Percentiles rank a stretch among this genome's conserved stretches.
phyloP scores from a whole-genome alignment of 2,797 vertebrate genomes.

The Etheostoma nigrum region DNA sequence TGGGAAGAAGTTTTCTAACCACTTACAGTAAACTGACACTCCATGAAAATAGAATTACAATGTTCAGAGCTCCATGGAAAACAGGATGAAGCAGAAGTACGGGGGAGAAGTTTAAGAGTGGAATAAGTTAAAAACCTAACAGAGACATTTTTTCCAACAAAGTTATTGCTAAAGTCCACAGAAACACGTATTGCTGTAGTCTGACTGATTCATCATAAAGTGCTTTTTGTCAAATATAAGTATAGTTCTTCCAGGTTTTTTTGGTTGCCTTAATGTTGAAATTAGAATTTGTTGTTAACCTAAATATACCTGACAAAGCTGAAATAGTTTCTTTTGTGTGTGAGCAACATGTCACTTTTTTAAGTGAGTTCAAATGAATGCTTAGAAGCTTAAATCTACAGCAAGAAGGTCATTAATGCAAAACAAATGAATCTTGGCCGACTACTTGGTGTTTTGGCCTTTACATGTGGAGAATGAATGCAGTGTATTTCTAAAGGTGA shows the following conservation, averaged over 20 bases:
- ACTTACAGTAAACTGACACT: constrained; percentile 50
- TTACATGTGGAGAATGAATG: not conserved
- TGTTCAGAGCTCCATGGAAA: constrained; percentile 29
- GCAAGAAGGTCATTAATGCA: not conserved
- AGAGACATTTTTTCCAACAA: not conserved
- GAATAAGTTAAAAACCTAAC: constrained; percentile 5
- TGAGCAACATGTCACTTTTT: not conserved
- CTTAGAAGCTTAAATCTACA: not conserved
- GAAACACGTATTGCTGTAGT: not conserved
- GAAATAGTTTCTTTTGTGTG: not conserved
- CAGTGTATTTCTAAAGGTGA: not conserved
- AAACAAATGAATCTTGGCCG: not conserved
- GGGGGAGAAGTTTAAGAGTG: constrained; percentile 24
- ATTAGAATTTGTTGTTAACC: not conserved
- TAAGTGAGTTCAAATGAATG: not conserved
- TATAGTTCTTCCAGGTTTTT: not conserved
- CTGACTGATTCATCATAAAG: not conserved
- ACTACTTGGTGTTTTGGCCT: constrained; percentile 2
- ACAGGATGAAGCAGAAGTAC: constrained; percentile 38
- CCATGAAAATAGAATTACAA: constrained; percentile 45
- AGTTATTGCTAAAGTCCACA: constrained; percentile 13
- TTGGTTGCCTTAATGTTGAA: not conserved
- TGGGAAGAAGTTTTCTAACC: constrained; percentile 28
- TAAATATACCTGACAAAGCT: not conserved
- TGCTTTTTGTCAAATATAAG: not conserved